Evolutionary conservation across 2,888 invertebrate genomes (phyloP).

Genomic region (Anorthoa munda): DNA sequence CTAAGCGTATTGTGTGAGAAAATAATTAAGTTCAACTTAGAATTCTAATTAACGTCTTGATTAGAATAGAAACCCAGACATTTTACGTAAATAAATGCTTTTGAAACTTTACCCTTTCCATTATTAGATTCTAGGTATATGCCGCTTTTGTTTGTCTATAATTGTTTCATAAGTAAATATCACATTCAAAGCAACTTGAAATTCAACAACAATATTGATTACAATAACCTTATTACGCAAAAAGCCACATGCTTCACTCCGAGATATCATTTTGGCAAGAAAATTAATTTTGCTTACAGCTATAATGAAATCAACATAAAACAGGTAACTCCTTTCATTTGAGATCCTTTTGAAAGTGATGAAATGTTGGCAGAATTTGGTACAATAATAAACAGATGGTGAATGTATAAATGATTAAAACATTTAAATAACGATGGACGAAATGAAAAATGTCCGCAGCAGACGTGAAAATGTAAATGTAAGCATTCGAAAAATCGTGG

Average conservation of each 20-base stretch:
- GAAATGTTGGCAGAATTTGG: constrained; percentile 39
- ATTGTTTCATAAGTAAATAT: constrained; percentile 37
- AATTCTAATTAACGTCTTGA: constrained; percentile 14
- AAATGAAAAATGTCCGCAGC: constrained; percentile 38
- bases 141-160: constrained; percentile 21
- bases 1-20: neutral
- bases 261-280: constrained; percentile 36
- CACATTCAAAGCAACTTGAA: constrained; percentile 24
- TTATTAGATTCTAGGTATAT: constrained; percentile 17
- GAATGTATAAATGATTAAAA: constrained; percentile 38
- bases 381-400: constrained; percentile 44
- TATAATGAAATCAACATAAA: constrained; percentile 42
- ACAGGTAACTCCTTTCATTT: constrained; percentile 39
- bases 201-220: constrained; percentile 46
- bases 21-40: neutral
- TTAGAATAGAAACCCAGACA: constrained; percentile 1
- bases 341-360: constrained; percentile 41
- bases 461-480: constrained; percentile 6
- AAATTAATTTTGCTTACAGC: constrained; percentile 41
- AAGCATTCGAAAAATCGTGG: neutral
- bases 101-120: constrained; percentile 19
- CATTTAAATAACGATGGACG: constrained; percentile 30
- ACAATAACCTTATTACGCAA: constrained; percentile 39
- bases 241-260: constrained; percentile 24
- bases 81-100: constrained; percentile 15